Evolutionary conservation across 2,797 vertebrate species (phyloP).

Genomic region (Emydoidea blandingii): DNA sequence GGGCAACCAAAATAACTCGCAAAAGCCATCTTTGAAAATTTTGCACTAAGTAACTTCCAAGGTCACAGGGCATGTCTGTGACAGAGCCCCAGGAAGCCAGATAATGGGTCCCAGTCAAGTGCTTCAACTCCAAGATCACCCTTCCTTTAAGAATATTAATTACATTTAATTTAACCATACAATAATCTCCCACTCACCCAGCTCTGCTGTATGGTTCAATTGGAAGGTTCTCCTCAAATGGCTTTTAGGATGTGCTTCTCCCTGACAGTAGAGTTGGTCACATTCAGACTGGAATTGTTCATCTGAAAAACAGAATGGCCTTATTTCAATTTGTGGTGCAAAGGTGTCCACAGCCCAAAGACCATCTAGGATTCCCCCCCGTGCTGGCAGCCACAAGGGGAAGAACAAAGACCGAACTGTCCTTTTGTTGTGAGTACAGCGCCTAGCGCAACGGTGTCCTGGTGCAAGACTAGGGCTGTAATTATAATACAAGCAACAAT

Average conservation of each 20-base stretch:
- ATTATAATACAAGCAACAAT: too few relatives aligned
- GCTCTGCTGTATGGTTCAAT: background rate
- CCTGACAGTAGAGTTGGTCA: background rate
- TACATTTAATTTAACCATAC: background rate
- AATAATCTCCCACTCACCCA: background rate
- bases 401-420: background rate
- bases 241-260: background rate
- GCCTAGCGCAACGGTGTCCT: too few relatives aligned
- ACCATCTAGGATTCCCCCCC: background rate
- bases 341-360: background rate
- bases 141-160: background rate
- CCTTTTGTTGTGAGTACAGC: too few relatives aligned
- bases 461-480: too few relatives aligned
- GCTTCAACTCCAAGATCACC: background rate
- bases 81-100: background rate
- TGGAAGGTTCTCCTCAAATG: too few relatives aligned
- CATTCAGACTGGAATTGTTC: background rate
- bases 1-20: background rate
- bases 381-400: background rate
- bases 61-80: background rate
- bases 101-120: background rate
- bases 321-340: background rate
- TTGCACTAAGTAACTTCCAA: background rate
- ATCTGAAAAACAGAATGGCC: background rate
- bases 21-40: background rate